Base-by-base conservation (phyloP, 2,113 vertebrate genomes). In the Notothenia rossii region DNA sequence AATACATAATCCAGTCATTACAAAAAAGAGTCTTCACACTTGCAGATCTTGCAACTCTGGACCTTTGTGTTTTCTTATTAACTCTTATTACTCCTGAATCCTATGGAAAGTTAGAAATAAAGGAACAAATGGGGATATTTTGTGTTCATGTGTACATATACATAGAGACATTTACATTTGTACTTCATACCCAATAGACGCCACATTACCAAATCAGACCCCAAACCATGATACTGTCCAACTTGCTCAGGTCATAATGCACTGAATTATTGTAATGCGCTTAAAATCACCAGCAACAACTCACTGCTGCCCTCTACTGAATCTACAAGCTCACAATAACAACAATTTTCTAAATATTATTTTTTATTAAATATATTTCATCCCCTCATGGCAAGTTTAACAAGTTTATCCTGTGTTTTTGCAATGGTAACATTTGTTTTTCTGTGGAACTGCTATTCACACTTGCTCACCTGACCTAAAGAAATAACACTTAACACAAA, bases 1-100 rank as follows among this genome's bases (percentile, higher is more conserved):
- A 94, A 92, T 89, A 86, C 86, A 88, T 86, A 91, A 92, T 88
- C 87, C 85, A 90, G 81, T 86, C 86, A 79, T 88, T 71, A 81
- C 84, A 89, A 68, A 87, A 17, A 40, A 22, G 59, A 71, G 56
- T 77, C 54, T 55, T 86, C 64, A 53, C 64, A 74, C 25, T 67
- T 55, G 86, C 75, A 78, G 88, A 86, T 76, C 58, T 71, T 86
- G 61, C 70, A 72, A 36, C 61, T 85, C 51, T 65, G 62, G 48
- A 84, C 36, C 67, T 67, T 87, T 81, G 72, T 75, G 59, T 70
- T 29, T 29, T 89, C 74, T 80, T 62, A 45, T 84, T 84, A 53
- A 70, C 46, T 33, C 61, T 49, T 29, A 29, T 29, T 4, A 29
- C 29, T 29, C 29, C 18, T 65, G 40, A 36, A 14, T 77, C 36